Conservation (phyloP, 2,113 vertebrate species). For the Hemiscyllium ocellatum region DNA sequence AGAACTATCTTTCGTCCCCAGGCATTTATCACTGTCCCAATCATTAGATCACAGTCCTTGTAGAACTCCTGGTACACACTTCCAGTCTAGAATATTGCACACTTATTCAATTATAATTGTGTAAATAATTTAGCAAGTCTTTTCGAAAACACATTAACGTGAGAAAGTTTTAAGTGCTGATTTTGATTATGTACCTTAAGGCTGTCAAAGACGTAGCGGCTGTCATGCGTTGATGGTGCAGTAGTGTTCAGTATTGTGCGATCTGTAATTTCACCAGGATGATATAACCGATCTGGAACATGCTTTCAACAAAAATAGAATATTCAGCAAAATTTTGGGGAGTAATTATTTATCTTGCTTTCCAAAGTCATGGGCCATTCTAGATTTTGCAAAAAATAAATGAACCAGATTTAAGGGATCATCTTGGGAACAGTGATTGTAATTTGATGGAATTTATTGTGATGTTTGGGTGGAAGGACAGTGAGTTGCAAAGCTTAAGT, state of each 20-base stretch:
- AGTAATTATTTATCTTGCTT: not conserved
- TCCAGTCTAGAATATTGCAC: slow-evolving; percentile 60
- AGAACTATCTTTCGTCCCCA: slow-evolving; percentile 78
- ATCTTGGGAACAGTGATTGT: not conserved
- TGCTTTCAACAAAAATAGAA: slow-evolving; percentile 50
- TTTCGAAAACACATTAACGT: not conserved
- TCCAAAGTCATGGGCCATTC: not conserved
- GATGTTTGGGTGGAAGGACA: not conserved
- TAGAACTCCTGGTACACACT: slow-evolving; percentile 70
- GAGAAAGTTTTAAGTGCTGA: not conserved
- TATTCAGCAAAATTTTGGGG: slow-evolving; percentile 38
- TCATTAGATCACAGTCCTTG: slow-evolving; percentile 71
- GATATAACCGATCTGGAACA: slow-evolving; percentile 50
- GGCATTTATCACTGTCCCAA: slow-evolving; percentile 75
- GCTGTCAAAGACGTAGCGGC: slow-evolving; percentile 68
- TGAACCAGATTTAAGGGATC: not conserved
- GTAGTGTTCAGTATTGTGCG: slow-evolving; percentile 73
- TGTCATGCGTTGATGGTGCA: slow-evolving; percentile 50
- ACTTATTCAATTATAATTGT: slow-evolving; percentile 7
- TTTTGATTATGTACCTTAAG: slow-evolving; percentile 58
- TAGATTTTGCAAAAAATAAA: not conserved
- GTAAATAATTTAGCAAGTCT: not conserved
- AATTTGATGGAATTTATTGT: not conserved
- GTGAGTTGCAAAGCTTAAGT: not conserved
- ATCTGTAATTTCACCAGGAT: slow-evolving; percentile 67